Evolutionary conservation across 2,113 vertebrate species (phyloP).

Genomic region (Atrichornis clamosus): DNA sequence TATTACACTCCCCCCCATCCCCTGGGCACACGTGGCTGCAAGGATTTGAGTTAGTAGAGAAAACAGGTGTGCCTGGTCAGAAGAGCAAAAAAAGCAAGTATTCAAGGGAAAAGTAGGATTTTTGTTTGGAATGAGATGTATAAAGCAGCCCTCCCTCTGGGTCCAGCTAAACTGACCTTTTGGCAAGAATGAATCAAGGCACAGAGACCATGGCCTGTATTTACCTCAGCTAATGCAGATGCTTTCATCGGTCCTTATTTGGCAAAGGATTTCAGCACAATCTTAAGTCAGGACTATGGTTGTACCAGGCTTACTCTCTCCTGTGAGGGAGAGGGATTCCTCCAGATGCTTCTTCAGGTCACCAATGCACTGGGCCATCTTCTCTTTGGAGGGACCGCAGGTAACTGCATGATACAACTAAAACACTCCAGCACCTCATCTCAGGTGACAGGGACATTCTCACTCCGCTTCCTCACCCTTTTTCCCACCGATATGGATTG

Average conservation of each 20-base stretch:
- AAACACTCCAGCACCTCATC: background rate
- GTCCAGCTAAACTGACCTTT: conserved; percentile 9
- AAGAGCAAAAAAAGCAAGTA: conserved; percentile 26
- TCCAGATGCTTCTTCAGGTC: background rate
- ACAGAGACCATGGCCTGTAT: background rate
- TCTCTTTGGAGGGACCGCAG: background rate
- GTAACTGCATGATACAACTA: background rate
- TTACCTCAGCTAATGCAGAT: conserved; percentile 5
- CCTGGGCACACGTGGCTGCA: conserved; percentile 63
- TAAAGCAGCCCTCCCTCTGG: conserved; percentile 32
- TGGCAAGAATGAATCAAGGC: conserved; percentile 35
- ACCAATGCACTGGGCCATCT: background rate
- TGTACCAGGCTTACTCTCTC: background rate
- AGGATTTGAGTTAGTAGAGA: conserved; percentile 71
- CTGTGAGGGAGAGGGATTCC: background rate
- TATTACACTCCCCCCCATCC: conserved; percentile 57
- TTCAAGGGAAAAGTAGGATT: conserved; percentile 44
- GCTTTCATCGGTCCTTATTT: conserved; percentile 27
- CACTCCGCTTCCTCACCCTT: background rate
- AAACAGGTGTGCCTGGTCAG: conserved; percentile 74
- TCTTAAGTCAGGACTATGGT: background rate
- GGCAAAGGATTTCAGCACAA: background rate
- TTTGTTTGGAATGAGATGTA: conserved; percentile 39
- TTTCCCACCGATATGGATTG: accelerated
- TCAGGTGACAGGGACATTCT: background rate